Conservation (phyloP, 2,888 invertebrate genomes). For the Drosophila eohydei region DNA sequence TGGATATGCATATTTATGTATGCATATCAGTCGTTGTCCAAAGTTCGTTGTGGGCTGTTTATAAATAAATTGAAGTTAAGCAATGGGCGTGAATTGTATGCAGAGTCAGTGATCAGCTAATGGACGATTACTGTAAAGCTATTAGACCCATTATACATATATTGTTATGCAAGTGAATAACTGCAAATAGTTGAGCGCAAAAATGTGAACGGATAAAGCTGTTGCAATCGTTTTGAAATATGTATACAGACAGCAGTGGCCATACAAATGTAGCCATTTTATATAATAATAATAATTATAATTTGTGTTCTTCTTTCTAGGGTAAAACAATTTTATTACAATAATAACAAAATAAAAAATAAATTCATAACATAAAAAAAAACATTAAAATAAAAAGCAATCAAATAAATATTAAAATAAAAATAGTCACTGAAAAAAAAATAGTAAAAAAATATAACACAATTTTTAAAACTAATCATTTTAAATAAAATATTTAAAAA, state of each 20-base stretch:
- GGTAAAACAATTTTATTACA: neutral
- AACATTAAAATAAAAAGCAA: too few relatives aligned
- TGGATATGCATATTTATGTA: slow-evolving; percentile 46
- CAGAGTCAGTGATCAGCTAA: slow-evolving; percentile 32
- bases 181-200: neutral
- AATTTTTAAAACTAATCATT: too few relatives aligned
- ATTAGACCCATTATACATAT: slow-evolving; percentile 13
- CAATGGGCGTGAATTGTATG: slow-evolving; percentile 31
- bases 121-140: slow-evolving; percentile 25
- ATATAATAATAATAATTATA: neutral
- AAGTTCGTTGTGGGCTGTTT: slow-evolving; percentile 50
- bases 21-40: slow-evolving; percentile 55
- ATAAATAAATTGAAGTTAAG: slow-evolving; percentile 50
- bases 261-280: neutral
- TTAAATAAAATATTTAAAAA: too few relatives aligned
- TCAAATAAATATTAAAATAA: too few relatives aligned
- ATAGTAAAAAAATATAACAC: too few relatives aligned
- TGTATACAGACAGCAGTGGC: neutral
- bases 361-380: too few relatives aligned
- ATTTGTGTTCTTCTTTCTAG: neutral
- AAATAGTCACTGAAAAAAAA: too few relatives aligned
- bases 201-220: slow-evolving; percentile 1
- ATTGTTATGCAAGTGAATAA: slow-evolving; percentile 1
- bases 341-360: neutral
- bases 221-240: neutral